Evolutionary conservation across 1,140 invertebrate genomes (phyloP), one percentile per base, ranked within the genome.

Genomic region (Drosophila azteca): DNA sequence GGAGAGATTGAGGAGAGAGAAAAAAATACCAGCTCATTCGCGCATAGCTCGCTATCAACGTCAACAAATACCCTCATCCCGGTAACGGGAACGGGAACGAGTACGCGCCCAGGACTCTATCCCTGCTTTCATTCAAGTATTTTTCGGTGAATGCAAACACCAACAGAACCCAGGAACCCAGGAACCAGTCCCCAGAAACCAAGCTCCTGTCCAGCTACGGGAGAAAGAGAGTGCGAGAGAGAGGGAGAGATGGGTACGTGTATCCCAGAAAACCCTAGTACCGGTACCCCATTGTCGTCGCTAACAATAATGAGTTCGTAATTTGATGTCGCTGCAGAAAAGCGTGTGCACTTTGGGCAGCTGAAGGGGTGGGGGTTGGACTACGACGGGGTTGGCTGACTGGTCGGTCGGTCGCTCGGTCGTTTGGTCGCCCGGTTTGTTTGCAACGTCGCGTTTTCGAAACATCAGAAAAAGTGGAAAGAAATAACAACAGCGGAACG

Each of bases 301-400:
- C 84, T 78, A 85, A 85, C 82, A 82, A 85, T 85, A 85, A 85
- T 85, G 82, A 85, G 82, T 85, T 85, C 82, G 82, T 85, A 85
- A 85, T 85, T 85, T 85, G 82, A 85, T 85, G 82, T 71, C 78
- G 83, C 63, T 82, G 83, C 82, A 87, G 66, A 85, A 85, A 87
- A 84, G 72, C 50, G 71, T 51, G n/a, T 68, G 69, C 59, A 54
- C 45, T 39, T 39, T 35, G 31, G 31, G 31, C 31, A 6, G 6
- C 6, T 8, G 6, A 3, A 6, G 24, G 3, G 24, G 24, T 2
- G 24, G 24, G 22, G 22, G 2, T 24, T 24, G 22, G 24, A 24
- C 24, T 31, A 31, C 7, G 29, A 7, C 9, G 31, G 24, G 13
- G n/a, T 7, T 20, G 26, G 22, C 26, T 49, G 24, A 15, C n/a